Evolutionary conservation across 2,113 vertebrate species (phyloP), one percentile per base, ranked within the genome.

Genomic region (Cygnus atratus): DNA sequence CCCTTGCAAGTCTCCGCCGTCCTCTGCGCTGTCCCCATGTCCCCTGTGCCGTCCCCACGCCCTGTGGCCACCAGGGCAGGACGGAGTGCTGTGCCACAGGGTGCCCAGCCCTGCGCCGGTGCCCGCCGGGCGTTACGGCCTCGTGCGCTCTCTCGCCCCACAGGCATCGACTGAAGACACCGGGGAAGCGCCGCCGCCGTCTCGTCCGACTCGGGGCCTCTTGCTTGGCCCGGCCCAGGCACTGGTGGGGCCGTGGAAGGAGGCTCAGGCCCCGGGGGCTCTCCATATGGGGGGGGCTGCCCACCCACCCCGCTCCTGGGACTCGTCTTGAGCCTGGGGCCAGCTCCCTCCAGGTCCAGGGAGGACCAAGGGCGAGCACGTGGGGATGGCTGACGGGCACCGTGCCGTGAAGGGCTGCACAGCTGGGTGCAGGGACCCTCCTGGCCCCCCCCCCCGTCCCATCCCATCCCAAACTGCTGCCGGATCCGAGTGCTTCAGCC

Each of bases 81-180:
- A 14, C 1, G 3, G 25, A 37, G 33, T 19, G 25, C 21, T 2
- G 0, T 35, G 35, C 41, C 1, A 2, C 54, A 70, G 63, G 33
- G 59, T 66, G 41, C 41, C 31, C 68, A 50, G 52, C 20, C 59
- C 44, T 39, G 63, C 3, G 3, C 22, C 4, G 1, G 33, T 21
- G 6, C 48, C 67, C 1, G 1, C 61, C 0, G 1, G 12, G 19
- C 5, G 13, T 78, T 84, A 72, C 1, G 46, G 74, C 75, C 61
- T 93, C 0, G 3, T 5, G 5, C 0, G 0, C 28, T 73, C 46
- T 93, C 74, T 93, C 4, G 1, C 48, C 67, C 75, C 11, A 5
- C 90, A 97, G 96, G 96, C 87, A 93, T 94, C 0, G 9, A 92
- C 52, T 2, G 93, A 96, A 63, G 92, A 83, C 78, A 77, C 59